Evolutionary conservation across 2,888 invertebrate species (phyloP).

Genomic region (Sussaba pulchella): DNA sequence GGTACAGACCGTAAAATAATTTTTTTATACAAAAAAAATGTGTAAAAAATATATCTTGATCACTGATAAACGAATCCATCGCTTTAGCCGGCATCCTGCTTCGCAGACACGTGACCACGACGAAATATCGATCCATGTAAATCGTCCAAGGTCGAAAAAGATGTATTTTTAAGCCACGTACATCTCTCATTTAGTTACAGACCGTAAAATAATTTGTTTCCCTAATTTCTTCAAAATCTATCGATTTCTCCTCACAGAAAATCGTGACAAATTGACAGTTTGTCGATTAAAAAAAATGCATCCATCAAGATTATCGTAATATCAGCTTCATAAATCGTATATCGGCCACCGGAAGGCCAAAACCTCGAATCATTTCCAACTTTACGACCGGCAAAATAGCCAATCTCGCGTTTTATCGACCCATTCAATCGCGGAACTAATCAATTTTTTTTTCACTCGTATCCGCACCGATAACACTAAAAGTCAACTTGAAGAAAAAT

Average conservation of each 20-base stretch:
- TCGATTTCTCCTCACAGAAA: no score
- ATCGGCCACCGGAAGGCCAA: background rate
- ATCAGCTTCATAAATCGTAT: slow-evolving; percentile 10
- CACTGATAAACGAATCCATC: no score
- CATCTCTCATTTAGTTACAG: no score
- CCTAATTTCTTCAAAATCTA: no score
- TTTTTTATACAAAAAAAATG: no score
- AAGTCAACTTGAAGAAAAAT: slow-evolving; percentile 29
- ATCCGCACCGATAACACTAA: slow-evolving; percentile 24
- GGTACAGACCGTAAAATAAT: no score
- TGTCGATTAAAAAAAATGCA: slow-evolving; percentile 6
- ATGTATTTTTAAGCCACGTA: background rate
- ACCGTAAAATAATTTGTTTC: no score
- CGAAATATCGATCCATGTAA: background rate
- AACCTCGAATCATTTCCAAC: background rate
- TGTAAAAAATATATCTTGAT: no score
- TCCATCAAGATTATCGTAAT: background rate
- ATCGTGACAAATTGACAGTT: background rate
- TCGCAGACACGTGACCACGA: no score
- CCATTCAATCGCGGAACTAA: slow-evolving; percentile 28
- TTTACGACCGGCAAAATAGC: slow-evolving; percentile 31
- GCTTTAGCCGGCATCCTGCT: background rate
- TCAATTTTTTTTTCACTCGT: background rate
- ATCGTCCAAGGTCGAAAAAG: background rate
- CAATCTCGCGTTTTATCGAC: slow-evolving; percentile 47